Percentiles rank a stretch among this genome's conserved stretches.
Conservation (phyloP, 1,140 invertebrate species). For the Hypsibius dujardini region DNA sequence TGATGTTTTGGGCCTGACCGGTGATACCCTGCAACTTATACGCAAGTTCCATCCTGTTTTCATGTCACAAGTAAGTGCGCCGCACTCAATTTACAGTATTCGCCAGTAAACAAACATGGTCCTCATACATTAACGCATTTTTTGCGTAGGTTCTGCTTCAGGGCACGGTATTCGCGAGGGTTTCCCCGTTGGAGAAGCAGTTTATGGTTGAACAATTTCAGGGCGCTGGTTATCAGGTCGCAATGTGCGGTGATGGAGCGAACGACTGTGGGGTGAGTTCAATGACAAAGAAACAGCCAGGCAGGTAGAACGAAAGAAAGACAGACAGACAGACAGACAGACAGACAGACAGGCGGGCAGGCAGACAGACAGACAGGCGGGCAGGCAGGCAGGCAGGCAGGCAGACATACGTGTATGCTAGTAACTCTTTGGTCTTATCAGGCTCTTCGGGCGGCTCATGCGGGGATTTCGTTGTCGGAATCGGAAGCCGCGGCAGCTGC, state of each 20-base stretch:
- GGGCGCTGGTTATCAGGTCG: slow-evolving; percentile 36
- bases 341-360: too few relatives aligned
- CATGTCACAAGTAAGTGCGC: not conserved
- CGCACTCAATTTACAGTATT: not conserved
- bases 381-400: not conserved
- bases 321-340: too few relatives aligned
- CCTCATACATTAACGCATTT: slow-evolving; percentile 29
- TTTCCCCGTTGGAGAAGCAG: slow-evolving; percentile 40
- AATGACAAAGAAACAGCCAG: not conserved
- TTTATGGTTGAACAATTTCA: slow-evolving; percentile 37
- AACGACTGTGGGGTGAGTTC: slow-evolving; percentile 35
- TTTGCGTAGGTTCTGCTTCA: slow-evolving; percentile 31
- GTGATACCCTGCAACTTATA: slow-evolving; percentile 53
- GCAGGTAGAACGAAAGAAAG: slow-evolving; percentile 1
- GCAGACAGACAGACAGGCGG: not conserved
- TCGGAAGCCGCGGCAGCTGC: slow-evolving; percentile 43
- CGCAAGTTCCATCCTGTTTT: slow-evolving; percentile 48
- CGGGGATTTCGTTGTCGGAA: slow-evolving; percentile 38
- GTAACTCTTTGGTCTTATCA: too few relatives aligned
- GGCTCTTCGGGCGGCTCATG: slow-evolving; percentile 38
- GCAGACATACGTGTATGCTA: not conserved
- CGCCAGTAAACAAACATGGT: not conserved
- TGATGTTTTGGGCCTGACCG: slow-evolving; percentile 56
- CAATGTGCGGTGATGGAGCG: slow-evolving; percentile 40
- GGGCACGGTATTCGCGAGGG: slow-evolving; percentile 37